Conservation (phyloP, 2,113 vertebrate species). For the Actenoides hombroni region DNA sequence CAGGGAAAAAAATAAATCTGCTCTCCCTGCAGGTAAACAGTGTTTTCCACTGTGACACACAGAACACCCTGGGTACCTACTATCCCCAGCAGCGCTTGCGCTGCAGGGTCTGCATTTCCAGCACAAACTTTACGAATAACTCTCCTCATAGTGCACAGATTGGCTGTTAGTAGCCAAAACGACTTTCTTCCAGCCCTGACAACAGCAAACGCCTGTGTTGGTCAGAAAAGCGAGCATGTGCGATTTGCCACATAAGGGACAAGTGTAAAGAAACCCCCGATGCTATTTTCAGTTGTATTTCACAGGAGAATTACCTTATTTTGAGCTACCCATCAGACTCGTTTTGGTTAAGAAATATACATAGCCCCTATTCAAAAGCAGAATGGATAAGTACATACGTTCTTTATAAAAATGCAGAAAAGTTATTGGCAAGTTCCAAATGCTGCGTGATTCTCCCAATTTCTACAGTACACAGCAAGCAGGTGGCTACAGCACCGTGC, state of each 20-base stretch:
- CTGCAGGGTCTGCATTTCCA: not conserved
- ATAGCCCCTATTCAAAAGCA: not conserved
- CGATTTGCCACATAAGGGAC: not conserved
- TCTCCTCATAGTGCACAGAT: not conserved
- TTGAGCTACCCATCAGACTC: not conserved
- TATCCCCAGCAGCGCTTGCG: not conserved
- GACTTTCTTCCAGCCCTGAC: not conserved
- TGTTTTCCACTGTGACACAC: not conserved
- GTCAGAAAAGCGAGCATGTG: not conserved
- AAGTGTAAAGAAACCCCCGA: not conserved
- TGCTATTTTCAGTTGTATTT: not conserved
- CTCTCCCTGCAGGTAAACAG: not conserved
- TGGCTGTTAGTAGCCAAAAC: not conserved
- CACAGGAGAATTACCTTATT: not conserved
- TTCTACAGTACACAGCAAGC: not conserved
- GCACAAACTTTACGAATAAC: not conserved
- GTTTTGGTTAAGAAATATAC: not conserved
- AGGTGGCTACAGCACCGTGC: not conserved
- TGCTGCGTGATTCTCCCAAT: not conserved
- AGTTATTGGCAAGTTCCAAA: not conserved
- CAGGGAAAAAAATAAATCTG: not conserved
- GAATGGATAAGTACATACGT: accelerated
- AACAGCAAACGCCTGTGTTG: not conserved
- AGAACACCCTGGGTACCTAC: not conserved
- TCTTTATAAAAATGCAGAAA: not conserved